Conservation (phyloP, 2,113 vertebrate genomes). For the Chloebia gouldiae region DNA sequence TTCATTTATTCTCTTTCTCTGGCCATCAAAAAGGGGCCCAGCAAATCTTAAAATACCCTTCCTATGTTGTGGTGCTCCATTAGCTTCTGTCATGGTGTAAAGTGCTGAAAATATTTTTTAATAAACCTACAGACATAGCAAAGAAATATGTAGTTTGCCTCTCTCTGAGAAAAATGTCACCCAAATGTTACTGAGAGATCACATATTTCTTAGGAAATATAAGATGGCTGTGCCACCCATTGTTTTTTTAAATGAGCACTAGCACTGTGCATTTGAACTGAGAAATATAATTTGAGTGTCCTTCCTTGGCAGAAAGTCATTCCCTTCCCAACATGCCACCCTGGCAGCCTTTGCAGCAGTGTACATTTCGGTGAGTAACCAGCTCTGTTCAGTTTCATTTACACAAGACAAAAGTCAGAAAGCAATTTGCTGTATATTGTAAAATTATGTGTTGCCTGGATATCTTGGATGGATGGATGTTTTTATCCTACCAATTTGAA, state of each 20-base stretch:
- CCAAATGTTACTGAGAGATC: neutral
- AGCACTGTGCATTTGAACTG: conserved; percentile 11
- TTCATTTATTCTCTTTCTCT: neutral
- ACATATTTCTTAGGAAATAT: neutral
- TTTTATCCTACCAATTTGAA: neutral
- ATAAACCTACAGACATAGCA: neutral
- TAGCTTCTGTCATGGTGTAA: neutral
- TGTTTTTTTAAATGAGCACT: conserved; percentile 5
- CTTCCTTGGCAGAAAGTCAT: conserved; percentile 91
- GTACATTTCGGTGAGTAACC: conserved; percentile 93
- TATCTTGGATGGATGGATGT: neutral
- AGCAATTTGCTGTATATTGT: neutral
- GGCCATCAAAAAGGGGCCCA: neutral
- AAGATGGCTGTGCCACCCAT: neutral
- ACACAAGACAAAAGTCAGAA: neutral
- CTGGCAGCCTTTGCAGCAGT: conserved; percentile 96
- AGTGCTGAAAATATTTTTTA: neutral
- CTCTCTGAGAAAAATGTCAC: neutral
- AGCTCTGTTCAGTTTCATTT: neutral
- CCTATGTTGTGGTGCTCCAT: neutral
- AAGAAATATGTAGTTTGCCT: neutral
- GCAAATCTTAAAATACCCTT: neutral
- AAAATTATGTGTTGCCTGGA: neutral
- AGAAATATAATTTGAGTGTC: conserved; percentile 65
- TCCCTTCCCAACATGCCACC: conserved; percentile 96